Base-by-base conservation (phyloP, 2,888 invertebrate genomes). In the Euclidia mi region DNA sequence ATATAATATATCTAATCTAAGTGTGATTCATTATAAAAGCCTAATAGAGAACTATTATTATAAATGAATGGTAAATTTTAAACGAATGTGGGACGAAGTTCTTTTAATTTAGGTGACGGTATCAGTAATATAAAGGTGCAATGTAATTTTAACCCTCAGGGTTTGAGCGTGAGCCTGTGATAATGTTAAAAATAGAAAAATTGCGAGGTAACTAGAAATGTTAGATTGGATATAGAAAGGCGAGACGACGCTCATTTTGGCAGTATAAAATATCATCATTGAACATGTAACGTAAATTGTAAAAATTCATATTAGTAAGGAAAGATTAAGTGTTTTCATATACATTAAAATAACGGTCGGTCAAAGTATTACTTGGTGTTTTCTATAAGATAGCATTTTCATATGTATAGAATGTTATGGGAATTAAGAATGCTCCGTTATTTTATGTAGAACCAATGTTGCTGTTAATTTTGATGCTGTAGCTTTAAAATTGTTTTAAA, bases 91-190 rank as follows among this genome's bases (percentile, higher is more conserved):
- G 87, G 85, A 86, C 85, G 69, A 74, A 87, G 86, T 88, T 88
- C 85, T 76, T 78, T 69, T 68, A 68, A 74, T 73, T 85, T 76
- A 70, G 68, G 68, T 77, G 78, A 78, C 79, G 68, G 81, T 87
- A 84, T 85, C 84, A 81, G 82, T 84, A 85, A 85, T 50, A 79
- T 74, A 74, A 89, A 86, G 92, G 91, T 92, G 92, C 92, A 90
- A 90, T 89, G 87, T 83, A 82, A 75, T 66, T 67, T 76, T 76
- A 67, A 83, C 90, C 92, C 90, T 77, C 79, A 87, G 89, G 92
- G 91, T 85, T 84, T 73, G 84, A 87, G 90, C 89, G 90, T 81
- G 86, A 89, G 92, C 91, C 94, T 94, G 94, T 94, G 94, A 94
- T 94, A 94, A 90, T 77, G 86, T 86, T 44, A 83, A 88, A n/a